A percentile compares a stretch with the other conserved stretches of the same genome.
These are phyloP conservation scores for Emys orbicularis DNA, from an alignment of 2,797 vertebrate genomes.

Conservation along the genomic window DNA sequence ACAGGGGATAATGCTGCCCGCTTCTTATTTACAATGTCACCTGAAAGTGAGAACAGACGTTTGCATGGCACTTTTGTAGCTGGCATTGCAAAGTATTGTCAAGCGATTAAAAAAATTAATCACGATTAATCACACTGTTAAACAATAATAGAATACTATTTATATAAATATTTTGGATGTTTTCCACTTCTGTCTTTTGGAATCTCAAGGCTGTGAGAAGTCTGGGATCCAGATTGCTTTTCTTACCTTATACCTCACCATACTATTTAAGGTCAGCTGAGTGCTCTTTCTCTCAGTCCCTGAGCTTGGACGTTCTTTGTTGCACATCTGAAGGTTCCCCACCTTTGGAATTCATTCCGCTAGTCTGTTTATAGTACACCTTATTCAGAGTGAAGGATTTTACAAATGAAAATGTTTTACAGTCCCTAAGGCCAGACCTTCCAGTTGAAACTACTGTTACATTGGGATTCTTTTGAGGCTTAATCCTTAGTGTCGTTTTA, in stretches of 20 bases:
- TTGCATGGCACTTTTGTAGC: no score
- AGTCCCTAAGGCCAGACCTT: slow-evolving; percentile 70
- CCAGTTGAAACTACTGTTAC: slow-evolving; percentile 55
- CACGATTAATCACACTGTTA: no score
- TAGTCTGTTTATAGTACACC: slow-evolving; percentile 73
- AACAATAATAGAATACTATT: no score
- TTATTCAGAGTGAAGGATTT: slow-evolving; percentile 75
- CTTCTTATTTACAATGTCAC: no score
- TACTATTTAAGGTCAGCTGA: fast-evolving
- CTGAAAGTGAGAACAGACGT: no score
- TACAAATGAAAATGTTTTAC: slow-evolving; percentile 73
- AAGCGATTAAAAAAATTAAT: no score
- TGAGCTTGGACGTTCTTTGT: fast-evolving
- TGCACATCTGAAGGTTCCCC: neutral
- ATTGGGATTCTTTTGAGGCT: slow-evolving; percentile 63
- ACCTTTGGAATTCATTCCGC: neutral
- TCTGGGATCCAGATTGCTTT: neutral
- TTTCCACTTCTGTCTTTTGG: no score
- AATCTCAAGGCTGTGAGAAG: neutral
- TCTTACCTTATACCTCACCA: neutral
- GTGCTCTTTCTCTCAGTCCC: neutral
- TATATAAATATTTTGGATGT: no score
- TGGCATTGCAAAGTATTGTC: no score
- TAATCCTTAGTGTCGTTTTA: neutral
- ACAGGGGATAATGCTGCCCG: no score